Conservation (phyloP, 2,797 vertebrate species). For the Anguilla pacifica region DNA sequence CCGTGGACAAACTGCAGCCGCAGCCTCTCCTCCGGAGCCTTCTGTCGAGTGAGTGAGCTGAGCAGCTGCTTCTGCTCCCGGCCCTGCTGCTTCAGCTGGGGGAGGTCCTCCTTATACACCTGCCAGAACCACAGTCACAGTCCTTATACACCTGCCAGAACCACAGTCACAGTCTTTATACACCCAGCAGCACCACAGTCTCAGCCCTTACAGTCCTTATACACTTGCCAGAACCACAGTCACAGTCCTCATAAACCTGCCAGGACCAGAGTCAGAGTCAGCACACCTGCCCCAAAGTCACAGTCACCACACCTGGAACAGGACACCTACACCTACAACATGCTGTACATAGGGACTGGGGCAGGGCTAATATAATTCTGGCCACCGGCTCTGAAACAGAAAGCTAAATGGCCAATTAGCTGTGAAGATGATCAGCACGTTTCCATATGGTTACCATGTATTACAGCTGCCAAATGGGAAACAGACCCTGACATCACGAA, state of each 20-base stretch:
- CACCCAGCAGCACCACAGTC: background rate
- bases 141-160: background rate
- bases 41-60: slow-evolving; percentile 88
- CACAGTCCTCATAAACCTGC: background rate
- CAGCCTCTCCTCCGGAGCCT: slow-evolving; percentile 87
- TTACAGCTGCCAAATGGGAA: too few relatives aligned
- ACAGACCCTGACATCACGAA: too few relatives aligned
- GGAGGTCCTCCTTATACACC: slow-evolving; percentile 98
- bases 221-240: background rate
- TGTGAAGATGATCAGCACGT: too few relatives aligned
- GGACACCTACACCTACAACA: background rate
- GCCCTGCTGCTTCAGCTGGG: slow-evolving; percentile 89
- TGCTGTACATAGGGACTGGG: background rate
- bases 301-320: background rate
- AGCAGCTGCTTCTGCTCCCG: slow-evolving; percentile 84
- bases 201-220: background rate
- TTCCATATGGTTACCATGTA: too few relatives aligned
- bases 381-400: background rate
- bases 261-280: background rate
- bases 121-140: slow-evolving; percentile 49
- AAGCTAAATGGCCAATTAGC: background rate
- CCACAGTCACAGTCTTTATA: background rate
- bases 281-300: background rate
- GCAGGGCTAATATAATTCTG: background rate
- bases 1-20: slow-evolving; percentile 94